Conservation (phyloP, 2,888 invertebrate genomes). For the Hermaeophaga mercurialis region DNA sequence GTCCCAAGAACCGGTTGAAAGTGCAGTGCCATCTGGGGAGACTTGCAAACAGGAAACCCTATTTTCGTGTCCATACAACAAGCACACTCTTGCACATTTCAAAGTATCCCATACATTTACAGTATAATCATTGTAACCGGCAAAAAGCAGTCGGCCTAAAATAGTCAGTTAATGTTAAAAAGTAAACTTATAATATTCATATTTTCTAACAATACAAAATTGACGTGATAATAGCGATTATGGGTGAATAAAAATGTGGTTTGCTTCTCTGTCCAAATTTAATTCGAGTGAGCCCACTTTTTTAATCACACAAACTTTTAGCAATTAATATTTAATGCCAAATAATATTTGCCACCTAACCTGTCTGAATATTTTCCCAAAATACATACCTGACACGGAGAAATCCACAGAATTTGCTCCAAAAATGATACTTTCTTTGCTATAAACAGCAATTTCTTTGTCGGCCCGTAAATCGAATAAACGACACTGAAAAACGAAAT, state of each 20-base stretch:
- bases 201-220: too few relatives aligned
- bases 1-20: conserved; percentile 98
- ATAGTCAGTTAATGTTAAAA: too few relatives aligned
- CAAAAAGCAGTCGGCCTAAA: conserved; percentile 88
- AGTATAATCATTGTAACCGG: conserved; percentile 98
- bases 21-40: conserved; percentile 96
- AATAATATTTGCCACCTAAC: too few relatives aligned
- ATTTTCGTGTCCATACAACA: conserved; percentile 96
- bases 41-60: conserved; percentile 89
- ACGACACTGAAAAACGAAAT: conserved; percentile 78
- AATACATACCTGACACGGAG: conserved; percentile 78
- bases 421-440: conserved; percentile 96
- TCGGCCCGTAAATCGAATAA: conserved; percentile 97
- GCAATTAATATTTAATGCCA: too few relatives aligned
- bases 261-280: too few relatives aligned
- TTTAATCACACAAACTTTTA: too few relatives aligned
- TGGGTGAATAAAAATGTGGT: too few relatives aligned
- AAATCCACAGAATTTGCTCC: conserved; percentile 98
- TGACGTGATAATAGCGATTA: too few relatives aligned
- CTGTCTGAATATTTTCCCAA: too few relatives aligned
- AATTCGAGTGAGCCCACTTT: too few relatives aligned
- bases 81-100: conserved; percentile 87
- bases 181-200: too few relatives aligned
- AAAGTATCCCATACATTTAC: conserved; percentile 99
- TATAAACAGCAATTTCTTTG: conserved; percentile 94